Base-by-base conservation (phyloP, 2,888 invertebrate genomes). In the Acanthosepion pharaonis region DNA sequence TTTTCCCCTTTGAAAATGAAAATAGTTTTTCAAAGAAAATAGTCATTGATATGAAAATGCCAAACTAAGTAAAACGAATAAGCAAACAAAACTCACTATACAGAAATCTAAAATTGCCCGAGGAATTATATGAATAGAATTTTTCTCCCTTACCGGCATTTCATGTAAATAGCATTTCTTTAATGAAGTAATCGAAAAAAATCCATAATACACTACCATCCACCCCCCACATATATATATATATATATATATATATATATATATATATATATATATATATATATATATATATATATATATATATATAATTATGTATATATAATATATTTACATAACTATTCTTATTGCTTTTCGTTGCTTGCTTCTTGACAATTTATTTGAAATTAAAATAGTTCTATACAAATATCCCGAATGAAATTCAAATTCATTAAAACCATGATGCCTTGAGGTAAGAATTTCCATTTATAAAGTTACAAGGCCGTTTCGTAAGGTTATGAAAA, bases 391-490 rank as follows among this genome's bases (percentile, higher is more conserved):
- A 78, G 78, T 78, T 78, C n/a, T 33, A 33, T n/a, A 18, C n/a
- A 78, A 78, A 78, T 78, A 78, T 78, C n/a, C 78, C 18, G n/a
- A n/a, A 78, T 78, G n/a, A 78, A 78, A 78, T 78, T 78, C 78
- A n/a, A 78, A 15, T 15, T 78, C 78, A n/a, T 78, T 78, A 33
- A 33, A 78, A 78, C 11, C 78, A 23, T 23, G n/a, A 78, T 78
- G n/a, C n/a, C n/a, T 33, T 78, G 15, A 33, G 78, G 78, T 11
- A 15, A 11, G n/a, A 78, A 78, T 78, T 78, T 78, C n/a, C n/a
- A 78, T 78, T 33, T 78, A 5, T 15, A 78, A n/a, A n/a, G 0
- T 33, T 33, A 78, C n/a, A 33, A 78, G 78, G 11, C 11, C 23
- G 23, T 59, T 59, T 59, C 5, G 5, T 23, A 59, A 59, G 59